Conservation (phyloP, 2,797 vertebrate species). For the Sebastes diploproa region DNA sequence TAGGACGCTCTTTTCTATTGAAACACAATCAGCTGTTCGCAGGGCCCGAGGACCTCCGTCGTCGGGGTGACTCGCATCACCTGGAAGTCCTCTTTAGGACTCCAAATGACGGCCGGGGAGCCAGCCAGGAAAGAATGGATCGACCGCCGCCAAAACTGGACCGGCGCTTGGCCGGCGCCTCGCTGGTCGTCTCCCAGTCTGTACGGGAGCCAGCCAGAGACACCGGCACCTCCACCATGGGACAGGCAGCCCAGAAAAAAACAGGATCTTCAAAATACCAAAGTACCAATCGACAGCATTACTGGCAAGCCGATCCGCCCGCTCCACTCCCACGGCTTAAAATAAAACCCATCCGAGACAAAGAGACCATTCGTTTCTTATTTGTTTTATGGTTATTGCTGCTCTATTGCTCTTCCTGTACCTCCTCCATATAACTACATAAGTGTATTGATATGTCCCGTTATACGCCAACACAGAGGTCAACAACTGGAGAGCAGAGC, state of each 20-base stretch:
- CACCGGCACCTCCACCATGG: background rate
- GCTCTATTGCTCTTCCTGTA: background rate
- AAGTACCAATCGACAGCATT: constrained; percentile 23
- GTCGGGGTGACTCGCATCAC: background rate
- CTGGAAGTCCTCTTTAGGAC: constrained; percentile 5
- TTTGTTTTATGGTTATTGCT: constrained; percentile 25
- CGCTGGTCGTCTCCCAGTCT: constrained; percentile 19
- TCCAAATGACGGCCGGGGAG: background rate
- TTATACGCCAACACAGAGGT: background rate
- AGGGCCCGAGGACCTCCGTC: background rate
- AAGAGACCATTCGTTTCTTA: background rate
- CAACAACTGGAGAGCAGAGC: background rate
- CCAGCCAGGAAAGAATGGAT: constrained; percentile 10
- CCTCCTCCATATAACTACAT: background rate
- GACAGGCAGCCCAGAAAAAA: background rate
- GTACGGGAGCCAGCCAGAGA: constrained; percentile 11
- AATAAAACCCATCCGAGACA: constrained; percentile 12
- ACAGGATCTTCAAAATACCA: constrained; percentile 30
- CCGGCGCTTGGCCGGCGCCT: constrained; percentile 9
- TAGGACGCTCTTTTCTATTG: background rate
- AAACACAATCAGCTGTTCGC: background rate
- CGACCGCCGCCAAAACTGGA: background rate
- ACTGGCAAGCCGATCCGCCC: constrained; percentile 18
- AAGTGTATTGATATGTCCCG: background rate
- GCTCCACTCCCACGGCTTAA: background rate